Conservation (phyloP, 2,797 vertebrate species). For the Malurus leucopterus region DNA sequence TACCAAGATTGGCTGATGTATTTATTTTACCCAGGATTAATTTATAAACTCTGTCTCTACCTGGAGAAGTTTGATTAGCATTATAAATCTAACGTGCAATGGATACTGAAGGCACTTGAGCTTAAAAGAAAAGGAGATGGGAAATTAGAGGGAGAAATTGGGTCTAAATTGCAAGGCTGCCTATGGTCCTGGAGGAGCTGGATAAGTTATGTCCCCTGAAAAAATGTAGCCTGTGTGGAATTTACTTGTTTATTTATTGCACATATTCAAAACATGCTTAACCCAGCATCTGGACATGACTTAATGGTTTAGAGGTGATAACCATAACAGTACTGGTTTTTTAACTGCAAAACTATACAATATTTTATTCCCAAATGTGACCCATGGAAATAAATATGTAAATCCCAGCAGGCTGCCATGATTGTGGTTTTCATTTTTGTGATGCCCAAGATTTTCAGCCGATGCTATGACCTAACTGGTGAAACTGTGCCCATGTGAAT, state of each 20-base stretch:
- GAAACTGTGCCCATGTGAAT: rapidly evolving
- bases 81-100: background rate
- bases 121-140: background rate
- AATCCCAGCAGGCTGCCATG: background rate
- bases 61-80: constrained; percentile 30
- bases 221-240: background rate
- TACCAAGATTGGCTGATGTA: constrained; percentile 19
- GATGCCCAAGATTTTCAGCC: background rate
- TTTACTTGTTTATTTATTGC: background rate
- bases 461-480: background rate
- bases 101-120: background rate
- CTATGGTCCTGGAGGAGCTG: background rate
- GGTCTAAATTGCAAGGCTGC: background rate
- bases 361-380: background rate
- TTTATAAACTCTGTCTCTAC: constrained; percentile 28
- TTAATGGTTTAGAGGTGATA: background rate
- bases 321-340: background rate
- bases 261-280: background rate
- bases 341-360: background rate
- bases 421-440: background rate
- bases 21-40: constrained; percentile 43
- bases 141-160: background rate
- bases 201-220: background rate
- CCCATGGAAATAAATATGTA: background rate
- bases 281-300: background rate